Base-by-base conservation (phyloP, 1,140 invertebrate genomes). In the Lanistes nyassanus region DNA sequence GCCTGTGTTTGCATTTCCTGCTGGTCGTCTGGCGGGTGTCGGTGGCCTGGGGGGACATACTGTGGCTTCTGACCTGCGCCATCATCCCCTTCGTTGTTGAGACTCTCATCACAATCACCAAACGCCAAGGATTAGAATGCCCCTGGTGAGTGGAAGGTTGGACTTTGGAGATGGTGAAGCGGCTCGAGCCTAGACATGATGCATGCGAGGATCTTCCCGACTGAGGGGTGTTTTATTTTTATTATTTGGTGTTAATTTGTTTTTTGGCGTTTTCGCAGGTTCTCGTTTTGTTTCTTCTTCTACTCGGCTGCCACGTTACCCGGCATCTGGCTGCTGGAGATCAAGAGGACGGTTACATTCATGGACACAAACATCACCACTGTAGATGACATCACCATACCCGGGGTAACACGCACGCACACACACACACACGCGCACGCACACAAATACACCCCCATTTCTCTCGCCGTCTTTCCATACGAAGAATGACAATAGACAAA, bases 271-370 rank as follows among this genome's bases (percentile, higher is more conserved):
- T 31, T 31, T 56, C 21, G 29, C 65, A 88, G 86, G 84, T 84
- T 86, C 60, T 85, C 84, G 37, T 82, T 85, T 1, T 84, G 83
- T 76, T 85, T 87, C 72, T 80, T 88, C 67, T 83, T 84, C 76
- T 88, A 85, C 80, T 76, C 87, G 64, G 67, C 75, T 36, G 78
- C 82, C 34, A 84, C 82, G 0, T 56, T 88, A 11, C 85, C 87
- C 0, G 70, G 79, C 11, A 84, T 87, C 23, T 88, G 87, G 87
- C 64, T 87, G 16, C 78, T 88, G 42, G 87, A 88, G 69, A 72
- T 88, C 31, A 65, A 84, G 60, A 77, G 79, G 53, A 79, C 81
- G n/a, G 60, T 75, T 11, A 51, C n/a, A 3, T 83, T 71, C 47
- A 55, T 76, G n/a, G 9, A 23, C 9, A 65, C 26, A 34, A 69